Base-by-base conservation (phyloP, 2,888 invertebrate species). In the Eupithecia inturbata region DNA sequence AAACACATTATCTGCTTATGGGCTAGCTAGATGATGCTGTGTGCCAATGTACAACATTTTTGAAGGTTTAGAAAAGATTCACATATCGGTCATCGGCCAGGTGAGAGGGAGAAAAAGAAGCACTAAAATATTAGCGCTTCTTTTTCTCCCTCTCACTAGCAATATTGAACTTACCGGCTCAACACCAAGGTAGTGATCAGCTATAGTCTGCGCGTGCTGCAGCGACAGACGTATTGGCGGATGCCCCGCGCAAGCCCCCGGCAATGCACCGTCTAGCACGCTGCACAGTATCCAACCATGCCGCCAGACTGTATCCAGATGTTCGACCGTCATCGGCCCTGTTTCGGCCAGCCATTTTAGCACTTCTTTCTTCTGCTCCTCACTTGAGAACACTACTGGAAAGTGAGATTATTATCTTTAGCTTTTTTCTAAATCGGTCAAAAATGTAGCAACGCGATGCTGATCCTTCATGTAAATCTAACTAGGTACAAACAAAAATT, bases 271-370 rank as follows among this genome's bases (percentile, higher is more conserved):
- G 80, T 96, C 96, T 71, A 96, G 88, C 68, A 95, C 91, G 7
- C 95, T 95, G 85, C 96, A 96, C 1, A 96, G 87, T 31, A 96
- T 90, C 84, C 96, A 95, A 19, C 96, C 96, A 83, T 96, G 95
- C 5, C 90, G 90, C 96, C 96, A 96, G 33, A 94, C 92, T 6
- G 95, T 91, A 68, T 95, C 95, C 78, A 95, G 83, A n/a, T 93
- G 91, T 67, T 91, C 92, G 67, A 93, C 90, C 45, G 87, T 85
- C 68, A 91, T 90, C 0, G 92, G 88, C 5, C 94, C 94, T 1
- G 89, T 85, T 57, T 90, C 91, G 57, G 87, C 89, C 70, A 95
- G 87, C 95, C 95, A 95, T 92, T 88, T 82, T 68, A 95, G 79
- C 1, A 92, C 91, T 1, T 87, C 86, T 75, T 91, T 87, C 82